Evolutionary conservation across 37 sponge, comb jelly and placozoan species (phyloP).

Genomic region (Geodia barretti): DNA sequence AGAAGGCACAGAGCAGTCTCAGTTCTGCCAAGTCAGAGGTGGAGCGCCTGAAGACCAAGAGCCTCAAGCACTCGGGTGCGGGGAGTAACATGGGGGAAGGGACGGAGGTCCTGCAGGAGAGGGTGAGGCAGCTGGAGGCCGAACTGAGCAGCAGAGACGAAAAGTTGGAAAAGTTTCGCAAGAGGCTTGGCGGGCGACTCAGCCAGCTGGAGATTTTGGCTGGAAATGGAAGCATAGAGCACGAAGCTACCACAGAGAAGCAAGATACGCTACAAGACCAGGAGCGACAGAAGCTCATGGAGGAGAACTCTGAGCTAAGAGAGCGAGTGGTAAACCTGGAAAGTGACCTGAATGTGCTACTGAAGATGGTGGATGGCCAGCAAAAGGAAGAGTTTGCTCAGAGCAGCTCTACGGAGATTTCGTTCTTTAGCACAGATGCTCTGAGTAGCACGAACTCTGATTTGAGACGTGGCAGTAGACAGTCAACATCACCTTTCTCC

Average conservation of each 20-base stretch:
- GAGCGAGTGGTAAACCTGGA: conserved; percentile 5
- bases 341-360: conserved; percentile 24
- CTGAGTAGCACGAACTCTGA: neutral
- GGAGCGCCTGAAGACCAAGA: conserved; percentile 4
- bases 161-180: neutral
- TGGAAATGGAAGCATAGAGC: neutral
- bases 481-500: neutral
- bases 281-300: neutral
- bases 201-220: neutral
- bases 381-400: neutral
- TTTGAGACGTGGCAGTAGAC: neutral
- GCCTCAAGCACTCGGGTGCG: neutral
- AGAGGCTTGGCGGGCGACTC: neutral
- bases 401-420: neutral
- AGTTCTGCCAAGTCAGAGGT: neutral
- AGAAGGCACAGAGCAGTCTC: conserved; percentile 1
- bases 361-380: neutral
- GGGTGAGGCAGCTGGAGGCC: conserved; percentile 12
- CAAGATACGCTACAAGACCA: neutral
- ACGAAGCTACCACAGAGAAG: neutral
- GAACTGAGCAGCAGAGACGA: conserved; percentile 9
- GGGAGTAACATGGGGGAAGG: conserved; percentile 26
- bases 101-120: conserved; percentile 2
- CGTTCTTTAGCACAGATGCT: neutral
- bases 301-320: conserved; percentile 40